A percentile compares a stretch with the other conserved stretches of the same genome.
These are phyloP conservation scores for Capra hircus DNA, from an alignment of 2,113 vertebrate genomes.

Conservation along the genomic window DNA sequence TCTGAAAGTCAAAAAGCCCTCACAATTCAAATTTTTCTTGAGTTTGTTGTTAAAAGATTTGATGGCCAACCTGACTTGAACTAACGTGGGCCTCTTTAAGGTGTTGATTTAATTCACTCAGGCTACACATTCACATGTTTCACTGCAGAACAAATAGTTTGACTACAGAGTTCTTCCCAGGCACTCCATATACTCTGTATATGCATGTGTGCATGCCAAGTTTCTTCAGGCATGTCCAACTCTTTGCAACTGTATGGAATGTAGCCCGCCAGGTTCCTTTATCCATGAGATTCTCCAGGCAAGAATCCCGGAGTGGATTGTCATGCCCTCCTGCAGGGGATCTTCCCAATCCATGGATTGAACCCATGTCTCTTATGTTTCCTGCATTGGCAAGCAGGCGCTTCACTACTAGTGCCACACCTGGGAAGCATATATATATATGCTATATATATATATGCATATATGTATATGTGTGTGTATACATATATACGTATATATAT, in stretches of 20 bases:
- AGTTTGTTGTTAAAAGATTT: neutral
- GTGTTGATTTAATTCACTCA: neutral
- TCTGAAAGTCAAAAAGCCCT: neutral
- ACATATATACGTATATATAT: neutral
- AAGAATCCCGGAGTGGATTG: neutral
- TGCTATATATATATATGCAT: neutral
- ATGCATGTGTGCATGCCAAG: neutral
- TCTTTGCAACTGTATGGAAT: neutral
- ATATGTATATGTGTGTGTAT: neutral
- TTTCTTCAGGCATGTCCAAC: neutral
- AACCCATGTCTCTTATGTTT: neutral
- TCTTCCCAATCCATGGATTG: accelerated
- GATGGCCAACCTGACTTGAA: neutral
- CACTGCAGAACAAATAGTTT: neutral
- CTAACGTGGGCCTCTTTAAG: neutral
- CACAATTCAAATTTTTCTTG: neutral
- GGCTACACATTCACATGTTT: neutral
- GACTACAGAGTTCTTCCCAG: neutral
- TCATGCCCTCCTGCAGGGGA: neutral
- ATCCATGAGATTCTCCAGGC: neutral
- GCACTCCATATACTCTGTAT: neutral
- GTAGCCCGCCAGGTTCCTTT: neutral
- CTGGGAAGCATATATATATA: neutral
- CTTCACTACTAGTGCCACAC: neutral
- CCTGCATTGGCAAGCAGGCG: neutral